Conservation (phyloP, 2,888 invertebrate species). For the Tetanocera ferruginea region DNA sequence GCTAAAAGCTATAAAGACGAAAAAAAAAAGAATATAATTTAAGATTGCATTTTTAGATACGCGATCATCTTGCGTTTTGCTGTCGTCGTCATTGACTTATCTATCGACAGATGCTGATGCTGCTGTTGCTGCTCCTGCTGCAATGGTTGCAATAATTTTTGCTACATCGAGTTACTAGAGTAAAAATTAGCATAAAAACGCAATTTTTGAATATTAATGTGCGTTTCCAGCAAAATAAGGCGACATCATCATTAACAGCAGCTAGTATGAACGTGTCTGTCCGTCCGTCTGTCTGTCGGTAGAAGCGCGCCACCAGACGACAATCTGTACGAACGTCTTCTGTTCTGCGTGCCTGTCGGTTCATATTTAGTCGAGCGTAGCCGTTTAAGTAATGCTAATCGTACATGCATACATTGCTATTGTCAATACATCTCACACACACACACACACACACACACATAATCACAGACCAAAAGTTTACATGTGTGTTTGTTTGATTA, state of each 20-base stretch:
- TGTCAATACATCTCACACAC: background rate
- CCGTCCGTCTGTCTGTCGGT: background rate
- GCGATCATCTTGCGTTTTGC: constrained; percentile 51
- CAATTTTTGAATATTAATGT: constrained; percentile 69
- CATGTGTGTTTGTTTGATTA: background rate
- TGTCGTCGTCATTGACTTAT: constrained; percentile 58
- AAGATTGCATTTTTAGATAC: constrained; percentile 43
- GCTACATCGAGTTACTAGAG: constrained; percentile 44
- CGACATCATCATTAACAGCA: constrained; percentile 30
- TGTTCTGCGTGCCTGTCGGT: background rate
- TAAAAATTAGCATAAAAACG: constrained; percentile 69
- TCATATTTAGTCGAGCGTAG: background rate
- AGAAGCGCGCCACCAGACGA: background rate
- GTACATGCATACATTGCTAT: background rate
- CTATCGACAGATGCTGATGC: constrained; percentile 62
- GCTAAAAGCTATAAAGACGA: constrained; percentile 7
- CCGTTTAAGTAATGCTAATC: constrained; percentile 5
- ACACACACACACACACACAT: background rate
- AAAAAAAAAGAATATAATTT: background rate
- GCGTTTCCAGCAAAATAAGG: constrained; percentile 48
- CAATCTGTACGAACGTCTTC: background rate
- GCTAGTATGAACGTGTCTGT: background rate
- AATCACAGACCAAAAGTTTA: background rate
- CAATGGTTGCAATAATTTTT: constrained; percentile 6
- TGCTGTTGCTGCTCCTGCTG: constrained; percentile 20